Conservation (phyloP, 1,140 invertebrate species). For the Drosophila subobscura region DNA sequence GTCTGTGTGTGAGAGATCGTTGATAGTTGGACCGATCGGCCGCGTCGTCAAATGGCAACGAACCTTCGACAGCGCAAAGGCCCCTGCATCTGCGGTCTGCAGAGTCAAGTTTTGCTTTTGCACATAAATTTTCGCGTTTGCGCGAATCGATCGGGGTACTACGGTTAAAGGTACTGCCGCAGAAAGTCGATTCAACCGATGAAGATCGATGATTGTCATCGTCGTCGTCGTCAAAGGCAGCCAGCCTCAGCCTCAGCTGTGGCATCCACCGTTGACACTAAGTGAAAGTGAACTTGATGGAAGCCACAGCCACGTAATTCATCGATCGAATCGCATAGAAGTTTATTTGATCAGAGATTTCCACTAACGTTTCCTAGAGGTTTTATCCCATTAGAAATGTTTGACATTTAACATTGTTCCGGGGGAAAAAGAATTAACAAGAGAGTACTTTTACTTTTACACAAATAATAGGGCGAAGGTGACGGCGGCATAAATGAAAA, state of each 20-base stretch:
- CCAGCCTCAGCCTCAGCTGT: conserved; percentile 29
- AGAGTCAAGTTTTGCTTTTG: conserved; percentile 69
- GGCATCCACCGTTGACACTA: conserved; percentile 67
- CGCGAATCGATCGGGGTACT: not conserved
- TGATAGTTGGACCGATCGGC: conserved; percentile 46
- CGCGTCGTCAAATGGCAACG: conserved; percentile 69
- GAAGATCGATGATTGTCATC: conserved; percentile 83
- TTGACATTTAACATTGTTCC: conserved; percentile 50
- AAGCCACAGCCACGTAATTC: conserved; percentile 41
- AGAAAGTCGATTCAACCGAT: conserved; percentile 45
- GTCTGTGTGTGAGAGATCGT: conserved; percentile 32
- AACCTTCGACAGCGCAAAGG: conserved; percentile 67
- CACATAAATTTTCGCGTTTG: conserved; percentile 68
- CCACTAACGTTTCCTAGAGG: conserved; percentile 15
- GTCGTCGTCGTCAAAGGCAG: conserved; percentile 13
- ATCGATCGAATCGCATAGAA: conserved; percentile 26
- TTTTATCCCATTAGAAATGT: conserved; percentile 43
- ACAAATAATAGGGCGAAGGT: too few species aligned
- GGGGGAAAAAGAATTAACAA: not conserved
- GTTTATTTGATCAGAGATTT: conserved; percentile 48
- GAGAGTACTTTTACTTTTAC: conserved; percentile 8
- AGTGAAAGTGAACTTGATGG: conserved; percentile 82
- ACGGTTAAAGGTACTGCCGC: conserved; percentile 1
- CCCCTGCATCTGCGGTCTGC: conserved; percentile 11
- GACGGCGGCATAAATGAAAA: conserved; percentile 26